Percentiles rank a stretch among this genome's conserved stretches.
Conservation (phyloP, 2,797 vertebrate genomes). For the Poeciliopsis infans region DNA sequence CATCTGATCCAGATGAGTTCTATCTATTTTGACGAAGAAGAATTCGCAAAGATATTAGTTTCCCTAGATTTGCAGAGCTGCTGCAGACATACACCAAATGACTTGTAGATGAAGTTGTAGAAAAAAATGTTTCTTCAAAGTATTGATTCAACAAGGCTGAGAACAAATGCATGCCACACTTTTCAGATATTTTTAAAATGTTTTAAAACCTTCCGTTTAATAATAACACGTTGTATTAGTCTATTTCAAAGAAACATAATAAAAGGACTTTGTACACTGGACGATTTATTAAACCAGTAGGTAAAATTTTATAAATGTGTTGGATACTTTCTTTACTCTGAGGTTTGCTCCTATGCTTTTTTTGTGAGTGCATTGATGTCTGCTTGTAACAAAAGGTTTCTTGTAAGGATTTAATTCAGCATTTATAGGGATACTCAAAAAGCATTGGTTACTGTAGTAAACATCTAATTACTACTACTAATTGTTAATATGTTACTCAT, state of each 20-base stretch:
- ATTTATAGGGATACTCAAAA: neutral
- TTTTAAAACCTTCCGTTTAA: neutral
- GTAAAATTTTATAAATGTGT: neutral
- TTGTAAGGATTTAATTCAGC: neutral
- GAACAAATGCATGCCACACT: neutral
- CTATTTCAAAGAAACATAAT: neutral
- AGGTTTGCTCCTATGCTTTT: neutral
- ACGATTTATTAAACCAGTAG: neutral
- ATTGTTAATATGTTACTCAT: neutral
- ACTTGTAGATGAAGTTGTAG: neutral
- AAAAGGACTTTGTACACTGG: neutral
- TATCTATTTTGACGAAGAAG: neutral
- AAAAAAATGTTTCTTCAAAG: neutral
- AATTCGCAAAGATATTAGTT: neutral
- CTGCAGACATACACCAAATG: neutral
- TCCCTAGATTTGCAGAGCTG: neutral
- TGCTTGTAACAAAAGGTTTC: neutral
- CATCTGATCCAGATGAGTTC: neutral
- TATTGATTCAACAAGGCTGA: neutral
- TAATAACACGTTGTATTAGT: neutral
- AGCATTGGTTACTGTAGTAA: neutral
- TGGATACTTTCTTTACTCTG: neutral
- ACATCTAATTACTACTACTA: neutral
- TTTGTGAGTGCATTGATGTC: neutral
- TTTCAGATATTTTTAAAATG: neutral